Evolutionary conservation across 2,888 invertebrate species (phyloP).

Genomic region (Trichopoda pennipes): DNA sequence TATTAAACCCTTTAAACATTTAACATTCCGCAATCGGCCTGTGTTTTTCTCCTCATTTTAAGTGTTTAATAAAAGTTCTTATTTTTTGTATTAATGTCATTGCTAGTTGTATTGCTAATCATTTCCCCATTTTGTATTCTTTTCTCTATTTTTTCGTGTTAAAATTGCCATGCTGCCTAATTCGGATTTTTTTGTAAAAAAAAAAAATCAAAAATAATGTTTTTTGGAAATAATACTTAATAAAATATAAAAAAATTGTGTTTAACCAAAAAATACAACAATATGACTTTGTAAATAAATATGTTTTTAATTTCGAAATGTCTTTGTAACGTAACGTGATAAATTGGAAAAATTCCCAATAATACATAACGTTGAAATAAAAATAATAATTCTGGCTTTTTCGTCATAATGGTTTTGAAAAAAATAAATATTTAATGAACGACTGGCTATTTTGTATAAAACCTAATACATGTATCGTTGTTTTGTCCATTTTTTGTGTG

Average conservation of each 20-base stretch:
- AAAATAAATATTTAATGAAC: neutral
- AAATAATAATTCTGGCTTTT: conserved; percentile 3
- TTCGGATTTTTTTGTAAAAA: conserved; percentile 78
- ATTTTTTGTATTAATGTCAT: conserved; percentile 62
- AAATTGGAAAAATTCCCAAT: neutral
- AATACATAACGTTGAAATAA: neutral
- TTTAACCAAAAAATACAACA: conserved; percentile 39
- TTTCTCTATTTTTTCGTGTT: conserved; percentile 74
- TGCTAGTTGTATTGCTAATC: conserved; percentile 76
- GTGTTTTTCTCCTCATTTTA: conserved; percentile 28
- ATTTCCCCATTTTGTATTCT: conserved; percentile 78
- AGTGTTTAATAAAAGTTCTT: conserved; percentile 62
- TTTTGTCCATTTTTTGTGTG: neutral
- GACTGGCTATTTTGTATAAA: conserved; percentile 8
- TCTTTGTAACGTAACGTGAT: conserved; percentile 13
- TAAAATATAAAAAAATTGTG: conserved; percentile 68
- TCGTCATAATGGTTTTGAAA: neutral
- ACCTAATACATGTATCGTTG: neutral
- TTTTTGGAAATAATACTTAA: conserved; percentile 48
- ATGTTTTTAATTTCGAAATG: conserved; percentile 40
- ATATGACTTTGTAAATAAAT: conserved; percentile 62
- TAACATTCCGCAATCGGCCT: conserved; percentile 16
- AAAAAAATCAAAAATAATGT: neutral
- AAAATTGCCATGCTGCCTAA: conserved; percentile 81
- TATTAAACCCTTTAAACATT: conserved; percentile 39